Evolutionary conservation across 2,113 vertebrate species (phyloP).

Genomic region (Alces alces): DNA sequence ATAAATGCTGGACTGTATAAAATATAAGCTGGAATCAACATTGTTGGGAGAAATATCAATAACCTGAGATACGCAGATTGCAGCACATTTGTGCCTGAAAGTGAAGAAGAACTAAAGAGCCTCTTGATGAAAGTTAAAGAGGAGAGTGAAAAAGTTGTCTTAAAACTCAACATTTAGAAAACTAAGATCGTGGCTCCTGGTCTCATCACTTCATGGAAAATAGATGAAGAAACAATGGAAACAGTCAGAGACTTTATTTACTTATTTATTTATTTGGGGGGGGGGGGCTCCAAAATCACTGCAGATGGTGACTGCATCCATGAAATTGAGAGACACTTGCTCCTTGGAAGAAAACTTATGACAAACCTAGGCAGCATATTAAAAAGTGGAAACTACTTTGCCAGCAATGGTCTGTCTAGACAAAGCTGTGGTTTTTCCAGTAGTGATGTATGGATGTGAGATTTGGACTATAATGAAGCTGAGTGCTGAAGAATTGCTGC

Average conservation of each 20-base stretch:
- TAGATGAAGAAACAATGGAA: background rate
- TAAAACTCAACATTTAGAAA: background rate
- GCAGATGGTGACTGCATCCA: background rate
- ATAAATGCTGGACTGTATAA: background rate
- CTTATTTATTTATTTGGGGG: background rate
- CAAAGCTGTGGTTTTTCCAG: background rate
- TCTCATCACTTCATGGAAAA: background rate
- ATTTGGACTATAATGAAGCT: background rate
- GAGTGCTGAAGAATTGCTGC: background rate
- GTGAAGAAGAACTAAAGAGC: background rate
- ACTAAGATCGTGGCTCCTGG: background rate
- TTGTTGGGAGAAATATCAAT: background rate
- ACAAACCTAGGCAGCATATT: background rate
- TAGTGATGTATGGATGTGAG: background rate
- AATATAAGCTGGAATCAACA: background rate
- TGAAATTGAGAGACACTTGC: background rate
- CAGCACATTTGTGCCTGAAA: background rate
- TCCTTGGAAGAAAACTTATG: background rate
- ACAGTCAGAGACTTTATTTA: rapidly evolving
- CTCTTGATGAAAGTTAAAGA: background rate
- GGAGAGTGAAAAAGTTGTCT: background rate
- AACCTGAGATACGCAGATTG: background rate
- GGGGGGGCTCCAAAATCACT: background rate
- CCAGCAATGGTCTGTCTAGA: background rate
- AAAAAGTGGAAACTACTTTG: background rate